Evolutionary conservation across 2,888 invertebrate species (phyloP).

Genomic region (Lymantria dispar): DNA sequence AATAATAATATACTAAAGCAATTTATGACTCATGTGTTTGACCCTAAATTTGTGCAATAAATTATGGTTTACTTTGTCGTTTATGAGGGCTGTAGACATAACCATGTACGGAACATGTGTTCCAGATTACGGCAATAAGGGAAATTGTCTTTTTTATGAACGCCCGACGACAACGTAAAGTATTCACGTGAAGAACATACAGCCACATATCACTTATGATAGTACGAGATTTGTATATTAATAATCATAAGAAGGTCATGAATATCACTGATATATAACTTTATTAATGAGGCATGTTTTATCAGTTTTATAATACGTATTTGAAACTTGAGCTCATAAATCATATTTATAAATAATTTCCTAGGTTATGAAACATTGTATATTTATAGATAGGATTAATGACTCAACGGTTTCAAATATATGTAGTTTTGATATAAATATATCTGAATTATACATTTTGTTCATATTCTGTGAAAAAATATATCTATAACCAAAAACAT

Average conservation of each 20-base stretch:
- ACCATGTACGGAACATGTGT: constrained; percentile 73
- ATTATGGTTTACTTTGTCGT: constrained; percentile 82
- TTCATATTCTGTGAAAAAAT: no score
- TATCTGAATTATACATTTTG: no score
- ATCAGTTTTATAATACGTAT: no score
- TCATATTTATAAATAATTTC: no score
- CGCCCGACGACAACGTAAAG: constrained; percentile 69
- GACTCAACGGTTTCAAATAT: no score
- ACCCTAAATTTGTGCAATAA: constrained; percentile 79
- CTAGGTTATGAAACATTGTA: no score
- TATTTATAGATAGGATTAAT: not conserved
- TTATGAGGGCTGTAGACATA: constrained; percentile 78
- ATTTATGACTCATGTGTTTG: constrained; percentile 72
- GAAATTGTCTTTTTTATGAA: constrained; percentile 82
- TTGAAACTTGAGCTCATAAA: no score
- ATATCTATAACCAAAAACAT: no score
- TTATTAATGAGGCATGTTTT: no score
- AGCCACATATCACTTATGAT: constrained; percentile 40
- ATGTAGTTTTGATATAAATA: no score
- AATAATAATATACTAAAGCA: constrained; percentile 67
- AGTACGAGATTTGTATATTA: constrained; percentile 41
- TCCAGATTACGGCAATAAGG: constrained; percentile 81
- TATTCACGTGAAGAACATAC: constrained; percentile 57
- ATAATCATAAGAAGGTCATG: constrained; percentile 5
- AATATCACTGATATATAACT: not conserved